Percentiles rank a stretch among this genome's conserved stretches.
These are phyloP conservation scores for Esox niger DNA, from an alignment of 2,113 vertebrate species.

Conservation along the genomic window DNA sequence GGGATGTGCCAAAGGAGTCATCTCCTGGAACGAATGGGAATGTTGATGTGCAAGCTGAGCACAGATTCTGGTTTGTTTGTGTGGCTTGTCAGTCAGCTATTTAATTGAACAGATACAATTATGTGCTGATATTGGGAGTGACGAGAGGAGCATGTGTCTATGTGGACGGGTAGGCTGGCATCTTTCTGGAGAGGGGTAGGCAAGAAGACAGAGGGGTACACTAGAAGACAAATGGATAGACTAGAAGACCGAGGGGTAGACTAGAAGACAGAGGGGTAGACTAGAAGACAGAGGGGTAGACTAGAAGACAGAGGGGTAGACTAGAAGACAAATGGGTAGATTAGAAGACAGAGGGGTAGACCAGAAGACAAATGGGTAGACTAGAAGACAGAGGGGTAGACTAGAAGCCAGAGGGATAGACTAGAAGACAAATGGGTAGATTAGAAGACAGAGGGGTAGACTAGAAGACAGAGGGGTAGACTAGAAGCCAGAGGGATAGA, in stretches of 20 bases:
- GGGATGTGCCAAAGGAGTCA: neutral
- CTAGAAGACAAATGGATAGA: slow-evolving; percentile 34
- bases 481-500: too few relatives aligned
- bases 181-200: neutral
- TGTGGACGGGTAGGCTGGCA: neutral
- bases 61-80: slow-evolving; percentile 1
- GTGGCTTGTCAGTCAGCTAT: slow-evolving; percentile 6
- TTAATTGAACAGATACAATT: slow-evolving; percentile 4
- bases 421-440: too few relatives aligned
- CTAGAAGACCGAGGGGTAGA: too few relatives aligned
- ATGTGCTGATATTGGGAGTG: neutral
- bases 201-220: too few relatives aligned
- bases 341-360: too few relatives aligned
- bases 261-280: too few relatives aligned
- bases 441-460: too few relatives aligned
- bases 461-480: too few relatives aligned
- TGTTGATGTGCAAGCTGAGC: neutral
- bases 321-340: too few relatives aligned
- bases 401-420: slow-evolving; percentile 34
- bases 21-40: slow-evolving; percentile 7
- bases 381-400: slow-evolving; percentile 39
- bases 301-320: too few relatives aligned
- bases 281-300: too few relatives aligned
- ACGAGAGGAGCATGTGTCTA: neutral
- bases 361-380: too few relatives aligned